Evolutionary conservation across 2,113 vertebrate genomes (phyloP).

Genomic region (Grantiella picta): DNA sequence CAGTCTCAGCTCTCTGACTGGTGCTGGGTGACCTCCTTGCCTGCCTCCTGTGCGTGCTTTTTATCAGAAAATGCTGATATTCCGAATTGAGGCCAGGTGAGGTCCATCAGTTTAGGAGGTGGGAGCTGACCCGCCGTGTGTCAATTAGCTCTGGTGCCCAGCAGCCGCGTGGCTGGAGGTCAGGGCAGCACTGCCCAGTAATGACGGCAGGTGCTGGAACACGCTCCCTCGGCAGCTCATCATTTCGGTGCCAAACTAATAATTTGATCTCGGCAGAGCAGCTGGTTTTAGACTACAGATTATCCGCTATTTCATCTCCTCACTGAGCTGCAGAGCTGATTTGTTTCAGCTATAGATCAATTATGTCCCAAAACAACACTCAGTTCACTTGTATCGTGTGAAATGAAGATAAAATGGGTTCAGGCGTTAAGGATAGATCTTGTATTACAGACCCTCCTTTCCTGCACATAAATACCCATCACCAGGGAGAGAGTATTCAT

Average conservation of each 20-base stretch:
- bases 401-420: constrained; percentile 21
- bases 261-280: constrained; percentile 37
- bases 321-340: background rate
- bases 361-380: constrained; percentile 11
- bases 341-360: constrained; percentile 30
- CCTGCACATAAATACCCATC: constrained; percentile 29
- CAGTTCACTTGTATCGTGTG: background rate
- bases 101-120: constrained; percentile 21
- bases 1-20: background rate
- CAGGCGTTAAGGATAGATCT: background rate
- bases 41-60: background rate
- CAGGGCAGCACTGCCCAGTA: background rate
- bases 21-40: background rate
- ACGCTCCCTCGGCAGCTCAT: constrained; percentile 1
- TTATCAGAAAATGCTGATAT: background rate
- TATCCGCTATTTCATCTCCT: constrained; percentile 52
- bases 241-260: constrained; percentile 17
- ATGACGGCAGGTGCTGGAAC: background rate
- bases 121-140: background rate
- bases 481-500: background rate
- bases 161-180: background rate
- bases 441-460: background rate
- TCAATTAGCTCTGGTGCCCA: constrained; percentile 34
- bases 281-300: constrained; percentile 38
- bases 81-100: constrained; percentile 45